phyloP scores from a whole-genome alignment of 2,113 vertebrate species.

The Picathartes gymnocephalus region DNA sequence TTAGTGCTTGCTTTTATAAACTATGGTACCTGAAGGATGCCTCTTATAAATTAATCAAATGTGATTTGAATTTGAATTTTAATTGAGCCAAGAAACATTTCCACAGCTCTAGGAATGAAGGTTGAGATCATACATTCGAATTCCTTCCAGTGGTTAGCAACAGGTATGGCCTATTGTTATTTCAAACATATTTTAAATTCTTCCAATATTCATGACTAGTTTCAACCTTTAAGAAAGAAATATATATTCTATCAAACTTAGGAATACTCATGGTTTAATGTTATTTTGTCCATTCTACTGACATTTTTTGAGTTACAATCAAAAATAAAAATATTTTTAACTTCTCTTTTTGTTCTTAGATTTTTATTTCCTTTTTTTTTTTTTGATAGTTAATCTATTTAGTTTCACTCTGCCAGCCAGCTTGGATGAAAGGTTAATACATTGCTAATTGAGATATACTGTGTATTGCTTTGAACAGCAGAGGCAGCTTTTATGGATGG shows the following conservation, averaged over 20 bases:
- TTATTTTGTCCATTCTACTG: background rate
- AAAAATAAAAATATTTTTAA: background rate
- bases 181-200: background rate
- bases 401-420: background rate
- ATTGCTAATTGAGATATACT: slow-evolving; percentile 46
- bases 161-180: background rate
- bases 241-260: background rate
- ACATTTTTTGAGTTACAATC: background rate
- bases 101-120: background rate
- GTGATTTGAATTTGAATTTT: background rate
- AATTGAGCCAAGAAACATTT: background rate
- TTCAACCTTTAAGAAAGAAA: background rate
- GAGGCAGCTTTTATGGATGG: slow-evolving; percentile 14
- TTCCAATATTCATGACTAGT: background rate
- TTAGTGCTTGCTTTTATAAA: background rate
- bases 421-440: slow-evolving; percentile 44
- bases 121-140: background rate
- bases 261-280: background rate
- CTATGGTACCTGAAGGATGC: background rate
- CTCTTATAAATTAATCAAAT: background rate
- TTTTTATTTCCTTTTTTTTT: background rate
- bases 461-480: slow-evolving; percentile 47
- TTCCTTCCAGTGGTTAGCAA: background rate
- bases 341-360: background rate
- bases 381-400: slow-evolving; percentile 39